These are phyloP conservation scores for Tetanocera ferruginea DNA, from an alignment of 2,888 invertebrate genomes.

Conservation along the genomic window DNA sequence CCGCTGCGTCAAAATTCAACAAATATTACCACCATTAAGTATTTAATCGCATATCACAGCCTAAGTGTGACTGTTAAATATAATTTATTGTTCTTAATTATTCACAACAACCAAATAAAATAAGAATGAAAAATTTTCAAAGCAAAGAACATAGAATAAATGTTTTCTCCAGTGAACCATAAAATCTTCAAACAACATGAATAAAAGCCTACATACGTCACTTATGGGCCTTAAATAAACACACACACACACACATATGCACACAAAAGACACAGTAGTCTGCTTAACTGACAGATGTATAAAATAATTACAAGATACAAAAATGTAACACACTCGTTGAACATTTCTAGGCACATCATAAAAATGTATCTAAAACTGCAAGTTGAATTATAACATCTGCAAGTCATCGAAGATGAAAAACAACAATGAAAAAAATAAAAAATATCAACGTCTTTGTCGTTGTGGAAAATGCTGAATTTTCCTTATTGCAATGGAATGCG, in stretches of 20 bases:
- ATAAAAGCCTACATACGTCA: background rate
- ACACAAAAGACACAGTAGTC: background rate
- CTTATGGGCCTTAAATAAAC: too few relatives aligned
- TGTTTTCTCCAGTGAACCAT: background rate
- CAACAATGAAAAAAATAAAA: background rate
- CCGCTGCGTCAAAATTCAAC: too few relatives aligned
- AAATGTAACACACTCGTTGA: background rate
- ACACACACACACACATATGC: background rate
- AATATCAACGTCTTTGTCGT: background rate
- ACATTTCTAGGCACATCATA: background rate
- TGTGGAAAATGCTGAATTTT: background rate
- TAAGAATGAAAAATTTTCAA: background rate
- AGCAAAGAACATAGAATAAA: background rate
- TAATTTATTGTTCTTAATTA: background rate
- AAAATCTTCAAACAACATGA: background rate
- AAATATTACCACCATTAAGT: too few relatives aligned
- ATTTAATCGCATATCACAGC: too few relatives aligned
- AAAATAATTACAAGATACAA: background rate
- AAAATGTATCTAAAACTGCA: background rate
- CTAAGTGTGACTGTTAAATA: background rate
- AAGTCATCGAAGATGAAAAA: background rate
- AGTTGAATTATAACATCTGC: background rate
- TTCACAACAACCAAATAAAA: background rate
- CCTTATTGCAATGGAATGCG: background rate
- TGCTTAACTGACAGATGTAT: too few relatives aligned